Base-by-base conservation (phyloP, 2,113 vertebrate species). In the Antigone vipio region DNA sequence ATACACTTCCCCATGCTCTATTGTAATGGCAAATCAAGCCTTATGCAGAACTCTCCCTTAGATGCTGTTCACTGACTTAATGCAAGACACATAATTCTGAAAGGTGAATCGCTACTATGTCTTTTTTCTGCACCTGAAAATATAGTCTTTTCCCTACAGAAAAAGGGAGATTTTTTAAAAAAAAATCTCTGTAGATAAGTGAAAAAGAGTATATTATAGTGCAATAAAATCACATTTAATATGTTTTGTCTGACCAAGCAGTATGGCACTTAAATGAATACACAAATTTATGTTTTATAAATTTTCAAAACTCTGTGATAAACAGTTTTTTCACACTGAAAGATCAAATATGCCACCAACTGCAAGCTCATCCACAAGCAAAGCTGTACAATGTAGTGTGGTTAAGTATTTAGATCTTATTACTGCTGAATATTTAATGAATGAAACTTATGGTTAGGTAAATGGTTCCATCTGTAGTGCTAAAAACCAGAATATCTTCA, bases 391-490 rank as follows among this genome's bases (percentile, higher is more conserved):
- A 40, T 93, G 60, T 63, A 94, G 87, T n/a, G 72, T 93, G 95
- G 76, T 91, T 92, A 97, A 97, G 83, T 81, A 95, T 97, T 97
- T 97, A 97, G 94, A 96, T 97, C 86, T 96, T 96, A 90, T 96
- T 96, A 92, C 82, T 89, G 63, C n/a, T 95, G 94, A 97, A 95
- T 97, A 97, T 88, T 98, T 97, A 96, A 97, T 97, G 96, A 97
- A 97, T 94, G 91, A 96, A 97, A 94, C 89, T 93, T 93, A 95
- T 59, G 86, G 92, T 93, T 93, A 97, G 91, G 88, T 97, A 97
- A 97, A 91, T 82, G 72, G 92, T 92, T 94, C 91, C 87, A 97
- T 95, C 91, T 95, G 84, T 95, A 89, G 88, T 71, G 73, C 85
- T 97, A 97, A 95, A 97, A 90, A 2, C 11, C 60, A 76, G 72